These are phyloP conservation scores for Pygoscelis antarcticus DNA, from an alignment of 2,113 vertebrate species.

Conservation along the genomic window DNA sequence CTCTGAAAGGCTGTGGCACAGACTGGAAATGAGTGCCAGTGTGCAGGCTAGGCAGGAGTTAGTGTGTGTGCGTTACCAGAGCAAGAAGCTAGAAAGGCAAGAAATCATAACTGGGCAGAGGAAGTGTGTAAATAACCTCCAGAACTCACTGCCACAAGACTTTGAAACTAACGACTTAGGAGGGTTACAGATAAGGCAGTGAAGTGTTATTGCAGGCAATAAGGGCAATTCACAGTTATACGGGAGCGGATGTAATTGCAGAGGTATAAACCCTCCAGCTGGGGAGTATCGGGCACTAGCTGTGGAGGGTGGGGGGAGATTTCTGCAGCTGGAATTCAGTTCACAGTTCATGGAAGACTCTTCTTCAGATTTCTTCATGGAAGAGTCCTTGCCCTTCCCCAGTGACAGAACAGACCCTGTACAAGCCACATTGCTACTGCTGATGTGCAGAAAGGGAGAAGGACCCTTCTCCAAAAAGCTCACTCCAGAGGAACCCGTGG, in stretches of 20 bases:
- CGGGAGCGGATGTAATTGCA: not conserved
- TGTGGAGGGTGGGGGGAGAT: rapidly evolving
- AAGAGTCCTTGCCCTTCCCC: not conserved
- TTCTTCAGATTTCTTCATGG: not conserved
- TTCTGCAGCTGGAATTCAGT: not conserved
- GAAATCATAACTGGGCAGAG: not conserved
- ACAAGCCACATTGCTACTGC: not conserved
- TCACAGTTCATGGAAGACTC: not conserved
- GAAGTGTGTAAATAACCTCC: not conserved
- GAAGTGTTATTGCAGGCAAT: constrained; percentile 21
- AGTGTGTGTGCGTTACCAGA: not conserved
- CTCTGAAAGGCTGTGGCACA: not conserved
- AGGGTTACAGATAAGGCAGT: not conserved
- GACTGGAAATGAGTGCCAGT: not conserved
- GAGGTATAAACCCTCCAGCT: not conserved
- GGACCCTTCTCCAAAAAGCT: not conserved
- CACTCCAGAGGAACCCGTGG: not conserved
- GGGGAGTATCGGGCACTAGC: rapidly evolving
- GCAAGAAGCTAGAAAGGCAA: not conserved
- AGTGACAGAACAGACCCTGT: not conserved
- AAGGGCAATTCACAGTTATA: not conserved
- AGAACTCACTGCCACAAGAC: not conserved
- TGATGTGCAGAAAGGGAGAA: not conserved
- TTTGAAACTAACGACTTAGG: not conserved
- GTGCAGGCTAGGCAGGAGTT: not conserved